These are phyloP conservation scores for Onychostoma macrolepis DNA, from an alignment of 2,113 vertebrate species.

Conservation along the genomic window DNA sequence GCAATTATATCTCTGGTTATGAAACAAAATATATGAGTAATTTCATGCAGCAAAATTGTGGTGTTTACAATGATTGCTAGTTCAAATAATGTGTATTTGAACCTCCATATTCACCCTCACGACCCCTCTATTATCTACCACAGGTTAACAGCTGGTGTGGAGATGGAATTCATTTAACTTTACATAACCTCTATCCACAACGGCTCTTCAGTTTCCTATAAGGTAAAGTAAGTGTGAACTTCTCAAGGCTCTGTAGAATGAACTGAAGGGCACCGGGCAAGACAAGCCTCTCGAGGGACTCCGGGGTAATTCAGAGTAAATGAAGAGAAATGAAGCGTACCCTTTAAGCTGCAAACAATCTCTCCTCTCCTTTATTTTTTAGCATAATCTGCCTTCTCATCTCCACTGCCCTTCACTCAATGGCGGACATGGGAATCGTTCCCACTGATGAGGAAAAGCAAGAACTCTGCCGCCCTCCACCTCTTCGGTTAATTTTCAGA, in stretches of 20 bases:
- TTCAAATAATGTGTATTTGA: neutral
- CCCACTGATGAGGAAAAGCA: constrained; percentile 29
- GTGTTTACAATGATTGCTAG: neutral
- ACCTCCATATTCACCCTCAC: neutral
- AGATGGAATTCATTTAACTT: constrained; percentile 8
- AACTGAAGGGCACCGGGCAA: constrained; percentile 26
- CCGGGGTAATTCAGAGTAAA: constrained; percentile 38
- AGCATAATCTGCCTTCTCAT: constrained; percentile 46
- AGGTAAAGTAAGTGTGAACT: constrained; percentile 31
- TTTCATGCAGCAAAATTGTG: neutral
- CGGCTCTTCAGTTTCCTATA: constrained; percentile 1
- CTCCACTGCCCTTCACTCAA: constrained; percentile 35
- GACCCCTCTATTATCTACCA: neutral
- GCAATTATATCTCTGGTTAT: neutral
- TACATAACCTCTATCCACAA: neutral
- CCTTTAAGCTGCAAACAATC: constrained; percentile 46
- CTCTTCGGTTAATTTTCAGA: constrained; percentile 19
- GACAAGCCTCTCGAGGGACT: constrained; percentile 19
- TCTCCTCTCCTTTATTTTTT: constrained; percentile 38
- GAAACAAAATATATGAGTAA: neutral
- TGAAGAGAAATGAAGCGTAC: constrained; percentile 44
- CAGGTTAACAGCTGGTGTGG: neutral
- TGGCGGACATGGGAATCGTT: constrained; percentile 31
- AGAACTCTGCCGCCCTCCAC: neutral
- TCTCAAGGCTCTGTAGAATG: constrained; percentile 25